Conservation (phyloP, 2,888 invertebrate species). For the Diaperis boleti region DNA sequence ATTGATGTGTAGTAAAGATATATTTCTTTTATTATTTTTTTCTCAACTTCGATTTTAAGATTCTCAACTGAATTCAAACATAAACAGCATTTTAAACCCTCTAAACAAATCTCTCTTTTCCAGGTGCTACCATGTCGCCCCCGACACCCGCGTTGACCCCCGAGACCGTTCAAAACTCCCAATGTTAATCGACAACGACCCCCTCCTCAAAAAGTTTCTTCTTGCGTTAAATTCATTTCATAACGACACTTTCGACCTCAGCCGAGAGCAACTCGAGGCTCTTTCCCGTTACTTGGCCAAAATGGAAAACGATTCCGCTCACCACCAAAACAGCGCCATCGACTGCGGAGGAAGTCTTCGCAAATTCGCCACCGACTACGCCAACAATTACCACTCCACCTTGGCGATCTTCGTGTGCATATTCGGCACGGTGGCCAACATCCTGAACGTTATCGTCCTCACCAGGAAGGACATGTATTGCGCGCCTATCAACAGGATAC, state of each 20-base stretch:
- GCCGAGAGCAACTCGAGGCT: neutral
- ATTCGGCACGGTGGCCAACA: conserved; percentile 88
- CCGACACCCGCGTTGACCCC: no score
- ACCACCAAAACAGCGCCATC: conserved; percentile 1
- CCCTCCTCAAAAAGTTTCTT: neutral
- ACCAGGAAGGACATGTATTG: conserved; percentile 84
- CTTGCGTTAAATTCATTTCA: neutral
- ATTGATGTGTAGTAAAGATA: no score
- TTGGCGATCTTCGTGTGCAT: conserved; percentile 85
- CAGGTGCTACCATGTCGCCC: no score
- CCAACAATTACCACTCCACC: conserved; percentile 82
- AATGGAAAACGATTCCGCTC: neutral
- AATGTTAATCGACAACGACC: neutral
- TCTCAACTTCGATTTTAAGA: no score
- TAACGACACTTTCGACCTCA: neutral
- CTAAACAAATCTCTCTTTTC: no score
- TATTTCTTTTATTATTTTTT: no score
- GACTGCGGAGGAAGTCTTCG: conserved; percentile 53
- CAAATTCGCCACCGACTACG: conserved; percentile 73
- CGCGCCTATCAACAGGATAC: conserved; percentile 88
- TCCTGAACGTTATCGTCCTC: conserved; percentile 87
- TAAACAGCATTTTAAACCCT: no score
- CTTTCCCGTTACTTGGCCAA: neutral
- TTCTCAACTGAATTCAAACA: no score
- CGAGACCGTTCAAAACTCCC: neutral